Evolutionary conservation across 2,113 vertebrate species (phyloP), one percentile per base, ranked within the genome.

Genomic region (Tetraodon nigroviridis): DNA sequence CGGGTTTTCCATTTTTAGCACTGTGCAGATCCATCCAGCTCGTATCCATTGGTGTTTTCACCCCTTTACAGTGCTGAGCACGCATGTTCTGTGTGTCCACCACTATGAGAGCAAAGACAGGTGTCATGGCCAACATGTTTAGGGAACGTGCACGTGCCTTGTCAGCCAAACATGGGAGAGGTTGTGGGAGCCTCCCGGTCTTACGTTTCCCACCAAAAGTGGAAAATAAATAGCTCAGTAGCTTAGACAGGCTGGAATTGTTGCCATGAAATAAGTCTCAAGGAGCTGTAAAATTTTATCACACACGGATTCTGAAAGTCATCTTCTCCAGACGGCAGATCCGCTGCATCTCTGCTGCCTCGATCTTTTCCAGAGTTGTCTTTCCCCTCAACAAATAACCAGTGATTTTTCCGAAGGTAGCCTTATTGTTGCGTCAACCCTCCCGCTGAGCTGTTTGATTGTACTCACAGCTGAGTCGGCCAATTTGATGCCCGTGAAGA

Each of bases 381-480:
- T 59, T 47, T 54, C 41, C 2, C 5, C 12, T 45, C 4, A 32
- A 67, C 48, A 51, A 68, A 72, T 27, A 57, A 32, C 19, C 46
- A 37, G 45, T 50, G 61, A 76, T 75, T 78, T 40, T 58, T 76
- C 42, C 69, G 67, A 69, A 69, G 59, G 24, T 45, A 55, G 54
- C 64, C 59, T 55, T 67, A 48, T 45, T 60, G 51, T 71, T 62
- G 27, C 73, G 65, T 48, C 52, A 41, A 32, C 64, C 52, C 72
- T 72, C 82, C 76, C 22, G 20, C 81, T 60, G 78, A 80, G 81
- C 45, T 29, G 61, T 71, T 67, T 85, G 76, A 86, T 88, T 85
- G 81, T 79, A 75, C 75, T 83, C 63, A 48, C 68, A 71, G 62
- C 71, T 48, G 64, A 69, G 66, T 60, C 66, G 63, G 61, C 59